Evolutionary conservation across 2,888 invertebrate genomes (phyloP), one percentile per base, ranked within the genome.

Genomic region (Gasteruption jaculator): DNA sequence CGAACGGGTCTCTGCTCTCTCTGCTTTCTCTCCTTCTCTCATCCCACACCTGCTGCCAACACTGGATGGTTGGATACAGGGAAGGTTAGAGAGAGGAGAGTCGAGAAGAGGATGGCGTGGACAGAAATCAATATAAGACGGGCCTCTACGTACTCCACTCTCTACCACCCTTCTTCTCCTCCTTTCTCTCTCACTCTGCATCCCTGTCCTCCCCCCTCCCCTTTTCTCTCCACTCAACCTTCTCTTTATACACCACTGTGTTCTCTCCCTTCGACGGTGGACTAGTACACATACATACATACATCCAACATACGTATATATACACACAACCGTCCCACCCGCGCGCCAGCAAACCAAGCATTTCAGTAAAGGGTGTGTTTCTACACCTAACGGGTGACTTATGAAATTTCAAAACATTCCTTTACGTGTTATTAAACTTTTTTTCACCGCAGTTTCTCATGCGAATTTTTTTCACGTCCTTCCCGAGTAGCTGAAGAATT

Each of bases 41-140:
- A 32, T 32, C 46, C 54, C 55, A 53, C 55, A 54, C 56, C 58
- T 59, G 57, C 53, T 53, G 51, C 50, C 48, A 49, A 46, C 49
- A 40, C 52, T 47, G 16, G 47, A 46, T 43, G 49, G 50, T 37
- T 41, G 46, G 42, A 41, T 52, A 48, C 40, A 52, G 50, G 55
- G 48, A 50, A 46, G 53, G 49, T 40, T 46, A 41, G 50, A 38
- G 36, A 46, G 53, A 50, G 54, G 57, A 50, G 54, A 57, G 53
- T 55, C 50, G 54, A 54, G 54, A 53, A 58, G 50, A 55, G 61
- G 65, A 57, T 61, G 67, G 59, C 61, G 63, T 68, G 70, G 70
- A 69, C 69, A 68, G 70, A 69, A 70, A 70, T 70, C 70, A 70
- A 70, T 70, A 70, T 70, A 69, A 69, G 68, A 69, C 68, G 66